Conservation (phyloP, 1,140 invertebrate species). For the Sycophila sp. region DNA sequence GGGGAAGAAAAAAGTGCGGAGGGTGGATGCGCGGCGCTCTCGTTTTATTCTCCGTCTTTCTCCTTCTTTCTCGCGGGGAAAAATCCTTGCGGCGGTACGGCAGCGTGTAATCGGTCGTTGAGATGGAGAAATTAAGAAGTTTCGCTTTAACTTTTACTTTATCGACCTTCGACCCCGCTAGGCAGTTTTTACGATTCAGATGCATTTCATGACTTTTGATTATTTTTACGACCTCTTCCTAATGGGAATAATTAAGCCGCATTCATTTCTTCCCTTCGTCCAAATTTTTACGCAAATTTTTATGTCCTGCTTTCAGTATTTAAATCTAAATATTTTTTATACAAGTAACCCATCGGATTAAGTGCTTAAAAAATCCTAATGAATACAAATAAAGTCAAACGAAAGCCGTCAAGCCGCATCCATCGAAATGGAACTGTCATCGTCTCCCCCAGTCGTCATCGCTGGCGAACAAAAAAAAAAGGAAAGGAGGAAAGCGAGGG, state of each 20-base stretch:
- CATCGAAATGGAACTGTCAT: conserved; percentile 6
- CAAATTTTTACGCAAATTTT: no score
- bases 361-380: no score
- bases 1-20: conserved; percentile 43
- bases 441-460: neutral
- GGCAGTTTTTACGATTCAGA: conserved; percentile 17
- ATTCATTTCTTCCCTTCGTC: no score
- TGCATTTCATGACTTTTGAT: neutral
- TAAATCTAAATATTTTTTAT: no score
- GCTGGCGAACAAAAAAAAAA: neutral
- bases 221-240: no score
- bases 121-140: conserved; percentile 29
- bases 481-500: neutral
- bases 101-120: conserved; percentile 8
- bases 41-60: no score
- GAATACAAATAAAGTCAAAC: no score
- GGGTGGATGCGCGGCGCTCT: no score
- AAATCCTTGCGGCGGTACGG: conserved; percentile 17
- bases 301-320: no score
- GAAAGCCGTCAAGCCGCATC: neutral
- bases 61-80: neutral
- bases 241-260: no score
- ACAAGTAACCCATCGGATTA: no score
- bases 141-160: conserved; percentile 12
- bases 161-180: neutral